A percentile compares a stretch with the other conserved stretches of the same genome.
phyloP scores from a whole-genome alignment of 2,113 vertebrate species.

The Rhynchomys soricoides region DNA sequence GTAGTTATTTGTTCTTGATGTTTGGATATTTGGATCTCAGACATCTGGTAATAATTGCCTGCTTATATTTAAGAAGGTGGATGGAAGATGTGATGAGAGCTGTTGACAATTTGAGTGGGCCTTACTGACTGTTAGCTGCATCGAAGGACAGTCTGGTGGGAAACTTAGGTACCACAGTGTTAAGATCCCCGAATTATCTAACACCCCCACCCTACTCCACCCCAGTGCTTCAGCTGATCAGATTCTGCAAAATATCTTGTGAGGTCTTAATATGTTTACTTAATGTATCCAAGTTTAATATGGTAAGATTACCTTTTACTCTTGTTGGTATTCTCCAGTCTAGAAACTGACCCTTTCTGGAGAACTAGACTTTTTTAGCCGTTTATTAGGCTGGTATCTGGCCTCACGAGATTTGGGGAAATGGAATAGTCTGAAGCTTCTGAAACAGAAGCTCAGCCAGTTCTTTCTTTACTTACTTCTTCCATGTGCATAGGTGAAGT shows the following conservation, averaged over 20 bases:
- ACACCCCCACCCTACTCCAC: not conserved
- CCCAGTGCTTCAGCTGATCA: not conserved
- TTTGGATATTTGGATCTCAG: conserved; percentile 27
- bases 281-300: not conserved
- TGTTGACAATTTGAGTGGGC: not conserved
- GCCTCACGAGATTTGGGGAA: not conserved
- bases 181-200: not conserved
- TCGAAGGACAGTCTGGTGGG: not conserved
- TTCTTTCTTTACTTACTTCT: not conserved
- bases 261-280: not conserved
- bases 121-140: not conserved
- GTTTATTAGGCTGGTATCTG: not conserved
- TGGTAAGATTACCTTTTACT: not conserved
- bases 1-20: conserved; percentile 19
- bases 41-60: not conserved
- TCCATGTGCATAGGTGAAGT: not conserved
- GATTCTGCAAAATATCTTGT: not conserved
- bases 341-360: not conserved
- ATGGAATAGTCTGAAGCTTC: conserved; percentile 21
- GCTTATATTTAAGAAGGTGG: conserved; percentile 8
- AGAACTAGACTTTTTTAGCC: not conserved
- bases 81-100: conserved; percentile 17
- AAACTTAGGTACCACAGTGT: not conserved
- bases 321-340: not conserved
- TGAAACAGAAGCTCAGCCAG: conserved; percentile 15